phyloP scores from a whole-genome alignment of 2,113 vertebrate species.

The Monopterus albus region DNA sequence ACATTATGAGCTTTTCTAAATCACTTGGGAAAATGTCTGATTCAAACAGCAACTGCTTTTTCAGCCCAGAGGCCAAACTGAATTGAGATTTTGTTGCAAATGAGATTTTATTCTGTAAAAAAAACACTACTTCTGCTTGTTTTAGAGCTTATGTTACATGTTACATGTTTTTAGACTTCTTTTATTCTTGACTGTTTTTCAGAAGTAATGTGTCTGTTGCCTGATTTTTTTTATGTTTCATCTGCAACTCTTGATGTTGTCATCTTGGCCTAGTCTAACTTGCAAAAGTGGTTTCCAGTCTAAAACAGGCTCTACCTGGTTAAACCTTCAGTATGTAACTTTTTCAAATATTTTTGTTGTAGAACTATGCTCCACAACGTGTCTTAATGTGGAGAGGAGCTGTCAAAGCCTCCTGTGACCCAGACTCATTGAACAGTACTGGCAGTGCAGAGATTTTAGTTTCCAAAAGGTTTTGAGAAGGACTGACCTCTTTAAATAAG shows the following conservation, averaged over 20 bases:
- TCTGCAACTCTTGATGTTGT: background rate
- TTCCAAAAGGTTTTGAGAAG: too few relatives aligned
- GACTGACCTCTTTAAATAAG: too few relatives aligned
- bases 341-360: too few relatives aligned
- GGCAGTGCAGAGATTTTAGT: too few relatives aligned
- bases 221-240: background rate
- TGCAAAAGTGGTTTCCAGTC: background rate
- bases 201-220: background rate
- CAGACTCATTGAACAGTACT: too few relatives aligned
- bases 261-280: background rate
- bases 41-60: slow-evolving; percentile 28
- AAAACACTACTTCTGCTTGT: background rate
- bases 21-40: slow-evolving; percentile 36
- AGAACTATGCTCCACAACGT: too few relatives aligned
- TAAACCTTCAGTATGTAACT: too few relatives aligned
- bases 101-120: background rate
- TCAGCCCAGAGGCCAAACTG: slow-evolving; percentile 19
- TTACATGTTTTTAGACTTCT: background rate
- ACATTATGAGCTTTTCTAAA: slow-evolving; percentile 49
- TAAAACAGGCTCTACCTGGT: background rate
- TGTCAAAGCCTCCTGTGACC: too few relatives aligned
- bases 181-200: background rate
- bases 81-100: slow-evolving; percentile 1
- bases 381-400: too few relatives aligned
- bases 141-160: background rate